Evolutionary conservation across 2,888 invertebrate genomes (phyloP).

Genomic region (Polydrusus cervinus): DNA sequence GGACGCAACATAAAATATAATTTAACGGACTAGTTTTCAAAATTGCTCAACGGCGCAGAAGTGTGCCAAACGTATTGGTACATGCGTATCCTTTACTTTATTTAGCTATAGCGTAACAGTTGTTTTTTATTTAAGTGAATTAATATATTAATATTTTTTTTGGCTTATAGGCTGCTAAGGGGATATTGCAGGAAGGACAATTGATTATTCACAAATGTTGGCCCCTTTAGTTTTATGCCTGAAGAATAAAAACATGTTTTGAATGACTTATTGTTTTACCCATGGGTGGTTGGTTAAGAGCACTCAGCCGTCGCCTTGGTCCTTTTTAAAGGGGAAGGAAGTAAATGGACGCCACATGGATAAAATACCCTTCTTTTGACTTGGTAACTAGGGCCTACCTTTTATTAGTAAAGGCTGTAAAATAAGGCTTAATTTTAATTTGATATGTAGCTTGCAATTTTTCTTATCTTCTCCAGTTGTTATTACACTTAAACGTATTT

Average conservation of each 20-base stretch:
- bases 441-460: too few species aligned
- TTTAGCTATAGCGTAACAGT: slow-evolving; percentile 55
- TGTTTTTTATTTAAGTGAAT: slow-evolving; percentile 46
- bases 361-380: too few species aligned
- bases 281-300: too few species aligned
- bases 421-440: too few species aligned
- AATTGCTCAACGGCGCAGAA: slow-evolving; percentile 59
- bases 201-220: background rate
- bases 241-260: background rate
- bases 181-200: background rate
- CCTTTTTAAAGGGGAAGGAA: too few species aligned
- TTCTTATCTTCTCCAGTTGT: too few species aligned
- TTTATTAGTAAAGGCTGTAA: too few species aligned
- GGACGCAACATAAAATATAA: slow-evolving; percentile 49
- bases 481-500: too few species aligned
- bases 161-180: background rate
- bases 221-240: background rate
- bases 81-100: slow-evolving; percentile 57
- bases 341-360: too few species aligned
- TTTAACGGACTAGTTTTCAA: slow-evolving; percentile 58
- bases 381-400: too few species aligned
- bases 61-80: slow-evolving; percentile 55
- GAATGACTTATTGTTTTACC: too few species aligned
- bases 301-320: too few species aligned
- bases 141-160: slow-evolving; percentile 7